Conservation (phyloP, 2,888 invertebrate genomes). For the Hofmannophila pseudospretella region DNA sequence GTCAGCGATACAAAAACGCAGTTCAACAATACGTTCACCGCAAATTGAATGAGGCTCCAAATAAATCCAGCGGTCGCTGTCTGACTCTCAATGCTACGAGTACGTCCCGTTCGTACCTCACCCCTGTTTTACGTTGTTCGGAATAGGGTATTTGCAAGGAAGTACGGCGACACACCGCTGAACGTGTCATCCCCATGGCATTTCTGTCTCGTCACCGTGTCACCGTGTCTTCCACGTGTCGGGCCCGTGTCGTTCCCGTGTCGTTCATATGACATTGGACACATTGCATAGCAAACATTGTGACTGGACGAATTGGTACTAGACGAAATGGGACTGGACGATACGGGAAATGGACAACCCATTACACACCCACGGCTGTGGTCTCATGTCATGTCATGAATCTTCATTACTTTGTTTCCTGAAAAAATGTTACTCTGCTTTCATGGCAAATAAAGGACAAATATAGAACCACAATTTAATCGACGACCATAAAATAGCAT, state of each 20-base stretch:
- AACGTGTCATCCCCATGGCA: no score
- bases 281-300: constrained; percentile 30
- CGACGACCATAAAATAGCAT: constrained; percentile 34
- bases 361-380: constrained; percentile 10
- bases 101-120: constrained; percentile 54
- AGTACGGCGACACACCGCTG: no score
- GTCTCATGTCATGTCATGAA: background rate
- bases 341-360: no score
- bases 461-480: constrained; percentile 32
- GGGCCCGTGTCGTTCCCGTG: no score
- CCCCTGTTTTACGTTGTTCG: constrained; percentile 61
- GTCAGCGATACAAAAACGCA: constrained; percentile 54
- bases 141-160: no score
- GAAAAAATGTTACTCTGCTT: background rate
- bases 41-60: constrained; percentile 73
- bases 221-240: no score
- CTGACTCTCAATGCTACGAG: constrained; percentile 67
- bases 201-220: no score
- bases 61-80: constrained; percentile 71
- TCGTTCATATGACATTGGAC: constrained; percentile 45
- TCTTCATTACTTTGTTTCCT: background rate
- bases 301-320: no score
- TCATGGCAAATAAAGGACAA: background rate
- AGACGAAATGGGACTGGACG: no score
- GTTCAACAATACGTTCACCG: constrained; percentile 68